Conservation (phyloP, 2,888 invertebrate species). For the Pseudeuparius sepicola region DNA sequence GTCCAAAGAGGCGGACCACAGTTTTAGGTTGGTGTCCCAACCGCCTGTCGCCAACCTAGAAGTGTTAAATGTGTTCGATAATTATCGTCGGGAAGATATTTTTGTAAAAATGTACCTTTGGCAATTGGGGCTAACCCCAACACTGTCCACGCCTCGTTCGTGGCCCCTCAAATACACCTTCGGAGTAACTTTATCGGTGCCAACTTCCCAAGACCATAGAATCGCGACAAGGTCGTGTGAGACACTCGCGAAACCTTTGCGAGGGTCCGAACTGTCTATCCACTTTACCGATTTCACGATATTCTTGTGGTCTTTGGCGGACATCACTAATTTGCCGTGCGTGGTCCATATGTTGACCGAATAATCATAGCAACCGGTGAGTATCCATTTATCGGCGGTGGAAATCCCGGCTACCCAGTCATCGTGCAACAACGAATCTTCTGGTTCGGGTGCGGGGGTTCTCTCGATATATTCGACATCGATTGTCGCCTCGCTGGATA, state of each 20-base stretch:
- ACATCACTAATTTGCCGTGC: slow-evolving; percentile 73
- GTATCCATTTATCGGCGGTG: slow-evolving; percentile 42
- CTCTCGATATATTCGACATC: slow-evolving; percentile 88
- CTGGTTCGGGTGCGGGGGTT: slow-evolving; percentile 84
- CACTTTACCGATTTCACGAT: slow-evolving; percentile 84
- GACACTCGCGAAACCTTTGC: slow-evolving; percentile 48
- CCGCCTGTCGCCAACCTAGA: slow-evolving; percentile 76
- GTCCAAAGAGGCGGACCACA: slow-evolving; percentile 65
- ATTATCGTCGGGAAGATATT: too few species aligned
- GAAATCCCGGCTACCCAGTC: slow-evolving; percentile 80
- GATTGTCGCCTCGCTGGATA: slow-evolving; percentile 75
- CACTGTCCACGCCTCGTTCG: slow-evolving; percentile 82
- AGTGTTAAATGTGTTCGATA: too few species aligned
- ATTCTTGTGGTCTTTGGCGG: slow-evolving; percentile 77
- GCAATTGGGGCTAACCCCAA: slow-evolving; percentile 62
- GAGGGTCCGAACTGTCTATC: slow-evolving; percentile 58
- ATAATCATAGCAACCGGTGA: slow-evolving; percentile 90
- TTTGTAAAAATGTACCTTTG: too few species aligned
- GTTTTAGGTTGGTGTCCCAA: slow-evolving; percentile 86
- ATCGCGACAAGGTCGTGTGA: slow-evolving; percentile 84
- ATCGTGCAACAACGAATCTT: slow-evolving; percentile 87
- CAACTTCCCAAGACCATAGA: slow-evolving; percentile 50
- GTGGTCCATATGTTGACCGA: slow-evolving; percentile 83
- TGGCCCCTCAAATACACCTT: slow-evolving; percentile 81
- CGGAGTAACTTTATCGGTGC: slow-evolving; percentile 65